A percentile compares a stretch with the other conserved stretches of the same genome.
Evolutionary conservation across 2,797 vertebrate species (phyloP).

Genomic region (Xiphophorus birchmanni): DNA sequence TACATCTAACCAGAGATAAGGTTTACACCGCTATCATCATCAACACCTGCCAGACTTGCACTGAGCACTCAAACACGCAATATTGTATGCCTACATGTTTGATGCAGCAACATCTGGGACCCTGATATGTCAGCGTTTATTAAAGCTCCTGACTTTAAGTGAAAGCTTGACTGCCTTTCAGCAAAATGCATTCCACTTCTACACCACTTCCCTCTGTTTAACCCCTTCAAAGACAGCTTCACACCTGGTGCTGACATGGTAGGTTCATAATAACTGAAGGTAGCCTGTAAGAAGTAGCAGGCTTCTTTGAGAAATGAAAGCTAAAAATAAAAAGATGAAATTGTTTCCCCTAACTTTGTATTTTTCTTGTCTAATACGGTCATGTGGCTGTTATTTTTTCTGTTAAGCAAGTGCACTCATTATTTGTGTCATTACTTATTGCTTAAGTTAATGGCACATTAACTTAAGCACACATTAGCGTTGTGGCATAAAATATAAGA

Average conservation of each 20-base stretch:
- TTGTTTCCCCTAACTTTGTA: not conserved
- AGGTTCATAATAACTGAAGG: not conserved
- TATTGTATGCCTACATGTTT: constrained; percentile 12
- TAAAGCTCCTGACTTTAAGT: constrained; percentile 24
- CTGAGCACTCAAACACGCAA: constrained; percentile 18
- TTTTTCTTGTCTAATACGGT: not conserved
- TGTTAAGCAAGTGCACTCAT: not conserved
- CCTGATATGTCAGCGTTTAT: constrained; percentile 13
- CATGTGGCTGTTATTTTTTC: not conserved
- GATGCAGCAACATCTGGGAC: constrained; percentile 20
- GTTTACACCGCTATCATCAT: constrained; percentile 1
- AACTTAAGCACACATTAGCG: too few species aligned
- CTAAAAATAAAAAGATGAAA: not conserved
- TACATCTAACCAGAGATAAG: constrained; percentile 57
- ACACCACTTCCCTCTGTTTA: constrained; percentile 2
- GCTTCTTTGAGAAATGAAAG: not conserved
- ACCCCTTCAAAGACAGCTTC: not conserved
- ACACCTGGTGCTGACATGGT: not conserved
- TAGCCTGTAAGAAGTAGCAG: not conserved
- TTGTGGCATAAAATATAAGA: not conserved
- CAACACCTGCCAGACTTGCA: constrained; percentile 7
- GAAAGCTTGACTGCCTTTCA: constrained; percentile 32
- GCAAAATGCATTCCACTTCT: constrained; percentile 42
- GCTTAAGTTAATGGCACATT: too few species aligned
- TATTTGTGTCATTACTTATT: not conserved